These are phyloP conservation scores for Allophyes oxyacanthae DNA, from an alignment of 2,888 invertebrate species.

Conservation along the genomic window DNA sequence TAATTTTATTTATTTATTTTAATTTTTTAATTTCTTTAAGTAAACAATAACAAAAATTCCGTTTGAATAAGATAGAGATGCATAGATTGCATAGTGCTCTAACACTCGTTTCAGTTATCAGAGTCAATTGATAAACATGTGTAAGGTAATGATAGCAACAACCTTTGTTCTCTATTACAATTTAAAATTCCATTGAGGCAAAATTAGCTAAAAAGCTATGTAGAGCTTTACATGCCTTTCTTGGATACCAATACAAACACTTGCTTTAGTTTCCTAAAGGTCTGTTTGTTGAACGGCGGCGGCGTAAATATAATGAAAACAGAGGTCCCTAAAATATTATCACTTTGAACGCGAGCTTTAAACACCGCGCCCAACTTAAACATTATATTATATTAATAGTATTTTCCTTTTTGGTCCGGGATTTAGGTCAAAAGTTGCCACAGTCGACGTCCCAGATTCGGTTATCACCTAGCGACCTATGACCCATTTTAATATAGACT, in stretches of 20 bases:
- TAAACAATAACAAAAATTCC: no score
- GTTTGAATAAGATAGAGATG: no score
- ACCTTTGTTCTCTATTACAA: constrained; percentile 17
- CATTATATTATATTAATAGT: constrained; percentile 32
- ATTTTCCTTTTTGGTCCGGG: constrained; percentile 23
- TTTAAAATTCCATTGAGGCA: no score
- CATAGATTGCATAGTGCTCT: background rate
- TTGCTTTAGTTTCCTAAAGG: no score
- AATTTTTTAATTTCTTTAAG: no score
- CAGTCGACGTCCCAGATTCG: constrained; percentile 38
- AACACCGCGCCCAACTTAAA: constrained; percentile 23
- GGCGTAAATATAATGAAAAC: no score
- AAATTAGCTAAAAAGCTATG: no score
- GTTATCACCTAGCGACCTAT: constrained; percentile 33
- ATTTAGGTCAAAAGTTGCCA: constrained; percentile 46
- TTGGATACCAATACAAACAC: no score
- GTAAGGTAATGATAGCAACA: constrained; percentile 13
- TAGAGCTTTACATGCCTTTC: no score
- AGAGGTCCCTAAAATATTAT: no score
- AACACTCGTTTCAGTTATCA: constrained; percentile 21
- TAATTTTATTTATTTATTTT: no score
- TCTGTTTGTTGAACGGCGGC: no score
- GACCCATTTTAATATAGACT: constrained; percentile 42
- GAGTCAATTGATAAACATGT: constrained; percentile 39
- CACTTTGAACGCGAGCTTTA: constrained; percentile 3